Evolutionary conservation across 1,140 invertebrate species (phyloP).

Genomic region (Capitella teleta): DNA sequence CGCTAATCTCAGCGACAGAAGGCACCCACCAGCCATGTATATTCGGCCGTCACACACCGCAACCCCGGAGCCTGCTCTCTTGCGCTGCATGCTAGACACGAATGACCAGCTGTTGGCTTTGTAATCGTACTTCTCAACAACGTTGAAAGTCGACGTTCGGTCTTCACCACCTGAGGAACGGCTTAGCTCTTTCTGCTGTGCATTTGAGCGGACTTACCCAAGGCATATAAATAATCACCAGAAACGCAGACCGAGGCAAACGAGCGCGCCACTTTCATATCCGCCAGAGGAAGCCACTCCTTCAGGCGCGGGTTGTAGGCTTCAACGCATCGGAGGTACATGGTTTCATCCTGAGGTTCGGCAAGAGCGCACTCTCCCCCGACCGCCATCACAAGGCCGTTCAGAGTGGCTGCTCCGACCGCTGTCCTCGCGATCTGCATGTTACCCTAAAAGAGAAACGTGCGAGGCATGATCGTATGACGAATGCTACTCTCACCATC

Average conservation of each 20-base stretch:
- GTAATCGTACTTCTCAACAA: conserved; percentile 74
- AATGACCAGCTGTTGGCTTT: conserved; percentile 58
- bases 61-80: conserved; percentile 30
- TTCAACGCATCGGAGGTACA: conserved; percentile 71
- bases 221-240: conserved; percentile 72
- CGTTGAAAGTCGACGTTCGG: conserved; percentile 39
- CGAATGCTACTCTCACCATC: conserved; percentile 21
- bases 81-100: conserved; percentile 30
- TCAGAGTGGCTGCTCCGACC: conserved; percentile 26
- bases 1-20: no score
- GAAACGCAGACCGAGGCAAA: conserved; percentile 81
- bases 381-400: conserved; percentile 32
- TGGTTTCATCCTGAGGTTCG: conserved; percentile 49
- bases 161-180: conserved; percentile 32
- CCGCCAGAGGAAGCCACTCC: conserved; percentile 47
- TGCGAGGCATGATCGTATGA: no score
- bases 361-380: conserved; percentile 49
- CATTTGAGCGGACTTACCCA: no score
- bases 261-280: conserved; percentile 71
- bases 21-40: conserved; percentile 33
- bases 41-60: conserved; percentile 37
- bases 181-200: no score
- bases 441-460: conserved; percentile 18
- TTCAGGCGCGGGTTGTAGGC: conserved; percentile 64
- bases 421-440: conserved; percentile 38